Evolutionary conservation across 2,888 invertebrate species (phyloP).

Genomic region (Seira ritae): DNA sequence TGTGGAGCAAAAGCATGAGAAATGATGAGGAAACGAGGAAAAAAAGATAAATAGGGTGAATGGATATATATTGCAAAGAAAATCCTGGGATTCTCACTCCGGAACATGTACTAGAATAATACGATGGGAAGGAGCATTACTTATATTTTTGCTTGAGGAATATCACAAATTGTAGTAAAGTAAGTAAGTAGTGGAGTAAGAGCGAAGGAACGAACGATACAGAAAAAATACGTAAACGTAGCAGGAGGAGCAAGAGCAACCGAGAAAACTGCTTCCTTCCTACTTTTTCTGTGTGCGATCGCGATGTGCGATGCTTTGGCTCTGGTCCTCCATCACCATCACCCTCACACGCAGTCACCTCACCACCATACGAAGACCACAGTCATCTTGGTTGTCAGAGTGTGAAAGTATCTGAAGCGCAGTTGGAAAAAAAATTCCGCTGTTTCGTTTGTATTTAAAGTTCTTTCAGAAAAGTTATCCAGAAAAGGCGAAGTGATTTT

Average conservation of each 20-base stretch:
- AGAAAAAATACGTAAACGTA: background rate
- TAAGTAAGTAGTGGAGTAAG: no score
- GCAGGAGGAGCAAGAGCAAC: conserved; percentile 24
- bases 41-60: background rate
- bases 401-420: conserved; percentile 17
- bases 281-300: conserved; percentile 12
- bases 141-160: no score
- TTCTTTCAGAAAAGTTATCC: background rate
- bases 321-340: conserved; percentile 6
- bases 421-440: background rate
- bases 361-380: conserved; percentile 9
- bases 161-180: no score
- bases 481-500: background rate
- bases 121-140: background rate
- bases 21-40: background rate
- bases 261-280: conserved; percentile 19
- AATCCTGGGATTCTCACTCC: no score
- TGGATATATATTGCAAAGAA: background rate
- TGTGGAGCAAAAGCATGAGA: background rate
- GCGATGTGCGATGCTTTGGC: conserved; percentile 3
- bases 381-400: conserved; percentile 20
- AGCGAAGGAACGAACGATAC: no score
- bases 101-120: no score
- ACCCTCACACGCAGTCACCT: background rate
- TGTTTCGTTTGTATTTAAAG: background rate